phyloP scores from a whole-genome alignment of 1,140 invertebrate species.

The Musca vetustissima region DNA sequence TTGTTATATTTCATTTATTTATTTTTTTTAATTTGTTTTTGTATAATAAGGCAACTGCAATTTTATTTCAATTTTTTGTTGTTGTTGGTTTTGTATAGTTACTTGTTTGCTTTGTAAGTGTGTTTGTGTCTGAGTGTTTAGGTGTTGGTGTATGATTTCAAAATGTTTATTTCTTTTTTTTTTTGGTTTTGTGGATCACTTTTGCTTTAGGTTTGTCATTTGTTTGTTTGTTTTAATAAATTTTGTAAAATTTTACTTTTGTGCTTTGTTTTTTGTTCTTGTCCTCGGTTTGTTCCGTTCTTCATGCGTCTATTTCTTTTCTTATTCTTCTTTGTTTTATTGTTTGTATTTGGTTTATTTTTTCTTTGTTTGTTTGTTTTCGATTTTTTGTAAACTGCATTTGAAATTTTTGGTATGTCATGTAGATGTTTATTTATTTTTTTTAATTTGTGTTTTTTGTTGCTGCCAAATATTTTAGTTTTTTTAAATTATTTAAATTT shows the following conservation, averaged over 20 bases:
- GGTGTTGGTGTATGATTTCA: background rate
- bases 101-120: background rate
- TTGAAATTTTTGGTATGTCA: slow-evolving; percentile 1
- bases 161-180: background rate
- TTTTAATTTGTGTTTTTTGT: slow-evolving; percentile 13
- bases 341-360: background rate
- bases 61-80: slow-evolving; percentile 32
- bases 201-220: too few species aligned
- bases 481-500: background rate
- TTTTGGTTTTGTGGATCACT: too few species aligned
- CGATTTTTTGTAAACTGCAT: slow-evolving; percentile 27
- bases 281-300: slow-evolving; percentile 33
- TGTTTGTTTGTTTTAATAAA: slow-evolving; percentile 15
- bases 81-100: too few species aligned
- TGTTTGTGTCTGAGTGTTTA: background rate
- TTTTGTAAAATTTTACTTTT: slow-evolving; percentile 22
- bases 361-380: slow-evolving; percentile 30
- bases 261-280: slow-evolving; percentile 38
- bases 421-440: too few species aligned
- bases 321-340: too few species aligned
- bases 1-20: slow-evolving; percentile 20
- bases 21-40: slow-evolving; percentile 21
- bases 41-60: slow-evolving; percentile 49
- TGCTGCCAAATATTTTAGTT: slow-evolving; percentile 1
- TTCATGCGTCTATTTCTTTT: too few species aligned